These are phyloP conservation scores for Girardinus metallicus DNA, from an alignment of 2,797 vertebrate genomes.

Conservation along the genomic window DNA sequence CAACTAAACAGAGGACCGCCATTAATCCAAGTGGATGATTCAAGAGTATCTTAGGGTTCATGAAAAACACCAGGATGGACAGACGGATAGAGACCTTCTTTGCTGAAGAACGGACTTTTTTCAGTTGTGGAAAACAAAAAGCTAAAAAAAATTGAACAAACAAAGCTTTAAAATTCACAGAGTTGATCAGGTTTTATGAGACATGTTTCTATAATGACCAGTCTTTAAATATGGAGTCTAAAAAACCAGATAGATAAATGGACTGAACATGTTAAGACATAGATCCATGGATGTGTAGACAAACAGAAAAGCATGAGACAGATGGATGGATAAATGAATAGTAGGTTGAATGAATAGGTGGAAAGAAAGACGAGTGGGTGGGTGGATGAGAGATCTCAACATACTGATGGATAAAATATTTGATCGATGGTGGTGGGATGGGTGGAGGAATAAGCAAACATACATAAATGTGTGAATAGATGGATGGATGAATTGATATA, in stretches of 20 bases:
- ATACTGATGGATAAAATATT: not conserved
- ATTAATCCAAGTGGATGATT: not conserved
- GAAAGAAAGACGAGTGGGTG: not conserved
- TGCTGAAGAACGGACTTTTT: not conserved
- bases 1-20: not conserved
- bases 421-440: not conserved
- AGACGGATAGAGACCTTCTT: not conserved
- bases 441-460: not conserved
- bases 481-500: not conserved
- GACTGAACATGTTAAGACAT: not conserved
- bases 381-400: not conserved
- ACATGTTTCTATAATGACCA: not conserved
- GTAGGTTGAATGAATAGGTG: not conserved
- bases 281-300: not conserved
- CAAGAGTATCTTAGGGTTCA: not conserved
- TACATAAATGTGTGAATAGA: not conserved
- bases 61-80: not conserved
- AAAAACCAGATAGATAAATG: not conserved
- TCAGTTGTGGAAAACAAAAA: not conserved
- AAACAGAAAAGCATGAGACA: not conserved
- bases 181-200: not conserved
- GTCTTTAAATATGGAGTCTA: not conserved
- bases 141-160: too few species aligned
- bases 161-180: too few species aligned
- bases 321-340: too few species aligned